Evolutionary conservation across 1,140 invertebrate species (phyloP).

Genomic region (Drosophila bocqueti): DNA sequence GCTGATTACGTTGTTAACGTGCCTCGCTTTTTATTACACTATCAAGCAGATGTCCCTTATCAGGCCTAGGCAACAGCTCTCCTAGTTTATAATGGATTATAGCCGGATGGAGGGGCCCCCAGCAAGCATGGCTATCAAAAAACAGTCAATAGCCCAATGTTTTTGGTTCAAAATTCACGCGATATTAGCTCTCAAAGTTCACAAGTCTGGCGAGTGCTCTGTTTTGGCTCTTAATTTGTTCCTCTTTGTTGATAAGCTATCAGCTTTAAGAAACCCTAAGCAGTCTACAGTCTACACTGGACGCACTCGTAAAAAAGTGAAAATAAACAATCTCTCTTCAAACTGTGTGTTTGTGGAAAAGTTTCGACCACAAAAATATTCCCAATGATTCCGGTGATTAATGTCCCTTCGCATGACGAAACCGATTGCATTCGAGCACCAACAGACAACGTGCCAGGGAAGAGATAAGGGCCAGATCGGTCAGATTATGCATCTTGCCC

Average conservation of each 20-base stretch:
- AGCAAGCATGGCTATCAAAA: conserved; percentile 9
- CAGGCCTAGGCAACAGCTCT: conserved; percentile 39
- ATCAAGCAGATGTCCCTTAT: conserved; percentile 33
- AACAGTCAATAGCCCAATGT: conserved; percentile 6
- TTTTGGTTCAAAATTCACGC: conserved; percentile 38
- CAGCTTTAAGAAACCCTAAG: conserved; percentile 14
- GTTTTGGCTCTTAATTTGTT: conserved; percentile 10
- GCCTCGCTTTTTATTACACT: conserved; percentile 22
- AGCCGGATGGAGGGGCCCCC: conserved; percentile 10
- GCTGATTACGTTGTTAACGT: conserved; percentile 31
- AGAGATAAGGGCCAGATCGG: conserved; percentile 37
- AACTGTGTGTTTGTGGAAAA: conserved; percentile 47
- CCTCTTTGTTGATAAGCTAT: conserved; percentile 33
- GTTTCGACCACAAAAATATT: conserved; percentile 49
- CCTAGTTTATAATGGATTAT: background rate
- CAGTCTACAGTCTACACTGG: conserved; percentile 25
- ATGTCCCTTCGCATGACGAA: conserved; percentile 8
- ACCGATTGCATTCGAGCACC: conserved; percentile 36
- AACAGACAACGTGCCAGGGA: conserved; percentile 47
- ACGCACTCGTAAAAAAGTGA: conserved; percentile 18
- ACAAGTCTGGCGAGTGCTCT: conserved; percentile 50
- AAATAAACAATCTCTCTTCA: conserved; percentile 33
- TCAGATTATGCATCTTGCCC: conserved; percentile 10
- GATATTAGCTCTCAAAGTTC: conserved; percentile 24
- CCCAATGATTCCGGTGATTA: conserved; percentile 20